Evolutionary conservation across 2,888 invertebrate genomes (phyloP).

Genomic region (Cybosia mesomella): DNA sequence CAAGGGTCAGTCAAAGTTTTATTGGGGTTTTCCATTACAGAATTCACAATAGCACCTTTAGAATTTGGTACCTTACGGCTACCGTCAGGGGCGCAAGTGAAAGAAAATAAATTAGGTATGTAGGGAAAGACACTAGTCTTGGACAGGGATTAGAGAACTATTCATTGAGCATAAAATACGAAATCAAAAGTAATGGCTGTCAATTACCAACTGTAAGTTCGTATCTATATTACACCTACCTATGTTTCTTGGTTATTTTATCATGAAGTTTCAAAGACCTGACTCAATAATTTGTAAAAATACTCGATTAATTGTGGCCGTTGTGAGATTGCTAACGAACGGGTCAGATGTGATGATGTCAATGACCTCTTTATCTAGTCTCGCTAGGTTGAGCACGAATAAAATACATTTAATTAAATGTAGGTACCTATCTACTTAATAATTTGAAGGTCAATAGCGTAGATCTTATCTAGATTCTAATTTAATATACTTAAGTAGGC

Average conservation of each 20-base stretch:
- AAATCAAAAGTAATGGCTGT: too few species aligned
- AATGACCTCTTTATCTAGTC: conserved; percentile 34
- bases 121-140: neutral
- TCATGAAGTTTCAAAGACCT: neutral
- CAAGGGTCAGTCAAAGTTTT: too few species aligned
- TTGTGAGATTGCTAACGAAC: neutral
- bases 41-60: too few species aligned
- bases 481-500: too few species aligned
- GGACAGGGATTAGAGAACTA: too few species aligned
- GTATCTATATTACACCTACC: too few species aligned
- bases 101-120: neutral
- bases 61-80: too few species aligned
- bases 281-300: neutral
- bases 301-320: too few species aligned
- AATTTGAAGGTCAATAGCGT: neutral
- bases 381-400: neutral
- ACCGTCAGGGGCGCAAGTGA: too few species aligned
- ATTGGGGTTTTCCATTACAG: too few species aligned
- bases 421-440: neutral
- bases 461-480: too few species aligned
- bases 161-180: neutral
- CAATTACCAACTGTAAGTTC: too few species aligned
- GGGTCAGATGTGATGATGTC: conserved; percentile 21
- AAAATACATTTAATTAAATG: neutral
- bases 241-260: neutral